These are phyloP conservation scores for Pantherophis vulpinus DNA, from an alignment of 2,797 vertebrate species.

Conservation along the genomic window DNA sequence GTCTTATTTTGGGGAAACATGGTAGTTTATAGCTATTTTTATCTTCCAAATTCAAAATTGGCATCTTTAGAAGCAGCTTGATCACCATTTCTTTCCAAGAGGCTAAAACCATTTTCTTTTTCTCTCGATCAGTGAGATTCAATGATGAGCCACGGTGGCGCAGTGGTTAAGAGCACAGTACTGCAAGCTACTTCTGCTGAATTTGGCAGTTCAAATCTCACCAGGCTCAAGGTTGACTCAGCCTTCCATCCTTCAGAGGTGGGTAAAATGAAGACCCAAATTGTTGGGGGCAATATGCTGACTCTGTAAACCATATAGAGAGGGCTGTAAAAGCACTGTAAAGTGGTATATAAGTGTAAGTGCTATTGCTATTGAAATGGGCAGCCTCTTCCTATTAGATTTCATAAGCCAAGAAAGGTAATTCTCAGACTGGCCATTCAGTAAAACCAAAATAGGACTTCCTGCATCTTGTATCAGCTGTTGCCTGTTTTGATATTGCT, in stretches of 20 bases:
- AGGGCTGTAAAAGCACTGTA: too few relatives aligned
- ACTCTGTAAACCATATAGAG: too few relatives aligned
- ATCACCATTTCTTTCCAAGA: not conserved
- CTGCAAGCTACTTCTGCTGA: too few relatives aligned
- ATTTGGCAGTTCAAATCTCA: too few relatives aligned
- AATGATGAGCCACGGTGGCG: too few relatives aligned
- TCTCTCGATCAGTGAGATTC: not conserved
- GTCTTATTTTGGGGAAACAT: too few relatives aligned
- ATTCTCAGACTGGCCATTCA: not conserved
- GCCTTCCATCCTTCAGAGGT: too few relatives aligned
- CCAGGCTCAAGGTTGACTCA: too few relatives aligned
- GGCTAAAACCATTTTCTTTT: not conserved
- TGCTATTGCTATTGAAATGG: not conserved
- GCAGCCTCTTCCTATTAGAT: not conserved
- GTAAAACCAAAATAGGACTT: not conserved
- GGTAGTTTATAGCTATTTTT: not conserved
- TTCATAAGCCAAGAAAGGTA: not conserved
- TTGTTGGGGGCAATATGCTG: too few relatives aligned
- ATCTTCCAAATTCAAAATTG: not conserved
- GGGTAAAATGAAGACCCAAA: too few relatives aligned
- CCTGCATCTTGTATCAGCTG: not conserved
- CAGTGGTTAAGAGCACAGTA: too few relatives aligned
- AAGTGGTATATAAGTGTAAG: too few relatives aligned
- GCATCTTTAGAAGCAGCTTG: not conserved
- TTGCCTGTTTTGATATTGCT: not conserved